Conservation (phyloP, 1,140 invertebrate species). For the Antheraea mylitta region DNA sequence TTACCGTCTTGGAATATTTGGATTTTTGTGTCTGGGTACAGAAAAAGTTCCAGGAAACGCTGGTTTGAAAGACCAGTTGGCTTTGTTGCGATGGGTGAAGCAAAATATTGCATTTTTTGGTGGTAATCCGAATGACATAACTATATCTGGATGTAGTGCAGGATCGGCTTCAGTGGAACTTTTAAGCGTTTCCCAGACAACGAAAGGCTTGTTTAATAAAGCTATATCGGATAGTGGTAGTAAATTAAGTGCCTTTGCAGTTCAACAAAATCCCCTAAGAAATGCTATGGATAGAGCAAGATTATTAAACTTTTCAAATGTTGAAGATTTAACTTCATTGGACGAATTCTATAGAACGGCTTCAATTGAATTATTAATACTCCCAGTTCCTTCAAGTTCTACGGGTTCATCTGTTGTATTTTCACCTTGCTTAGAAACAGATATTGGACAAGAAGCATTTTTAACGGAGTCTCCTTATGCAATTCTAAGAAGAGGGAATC, state of each 20-base stretch:
- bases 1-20: conserved; percentile 40
- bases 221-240: conserved; percentile 39
- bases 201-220: conserved; percentile 42
- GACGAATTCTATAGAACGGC: conserved; percentile 39
- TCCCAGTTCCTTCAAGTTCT: conserved; percentile 5
- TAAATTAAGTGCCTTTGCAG: conserved; percentile 18
- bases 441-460: conserved; percentile 29
- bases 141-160: conserved; percentile 37
- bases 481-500: conserved; percentile 36
- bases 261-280: conserved; percentile 36
- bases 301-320: conserved; percentile 26
- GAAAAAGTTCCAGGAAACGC: conserved; percentile 43
- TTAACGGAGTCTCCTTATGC: conserved; percentile 31
- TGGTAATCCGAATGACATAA: conserved; percentile 44
- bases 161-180: conserved; percentile 34
- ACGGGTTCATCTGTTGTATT: conserved; percentile 26
- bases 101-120: conserved; percentile 41
- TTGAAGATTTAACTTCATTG: conserved; percentile 34
- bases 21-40: conserved; percentile 45
- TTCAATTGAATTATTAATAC: conserved; percentile 1
- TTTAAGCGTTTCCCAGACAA: conserved; percentile 29
- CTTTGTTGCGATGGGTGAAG: conserved; percentile 42
- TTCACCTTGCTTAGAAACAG: conserved; percentile 38
- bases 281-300: conserved; percentile 31
- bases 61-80: conserved; percentile 52